Conservation (phyloP, 2,113 vertebrate genomes). For the Bettongia penicillata region DNA sequence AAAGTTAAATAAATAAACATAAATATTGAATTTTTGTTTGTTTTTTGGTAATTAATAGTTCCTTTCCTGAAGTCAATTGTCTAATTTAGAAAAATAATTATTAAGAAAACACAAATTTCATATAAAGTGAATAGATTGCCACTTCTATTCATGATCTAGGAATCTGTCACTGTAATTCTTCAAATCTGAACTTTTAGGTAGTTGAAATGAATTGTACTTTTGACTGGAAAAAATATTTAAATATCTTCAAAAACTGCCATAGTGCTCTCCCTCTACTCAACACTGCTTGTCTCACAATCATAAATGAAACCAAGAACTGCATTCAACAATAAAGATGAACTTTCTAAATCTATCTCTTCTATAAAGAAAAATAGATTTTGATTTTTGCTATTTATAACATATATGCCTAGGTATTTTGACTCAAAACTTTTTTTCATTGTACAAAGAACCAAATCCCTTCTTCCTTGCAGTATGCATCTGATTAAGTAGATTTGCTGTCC, state of each 20-base stretch:
- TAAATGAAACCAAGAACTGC: not conserved
- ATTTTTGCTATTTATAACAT: not conserved
- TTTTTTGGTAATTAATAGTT: not conserved
- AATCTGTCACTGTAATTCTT: not conserved
- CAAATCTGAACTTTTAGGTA: not conserved
- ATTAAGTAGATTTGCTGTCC: conserved; percentile 70
- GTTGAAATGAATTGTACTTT: conserved; percentile 13
- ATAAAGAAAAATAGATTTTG: not conserved
- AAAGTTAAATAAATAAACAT: not conserved
- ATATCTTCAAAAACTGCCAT: not conserved
- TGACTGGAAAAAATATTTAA: not conserved
- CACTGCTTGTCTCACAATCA: not conserved
- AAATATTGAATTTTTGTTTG: not conserved
- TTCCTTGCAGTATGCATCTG: conserved; percentile 63
- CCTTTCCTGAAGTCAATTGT: not conserved
- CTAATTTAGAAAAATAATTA: not conserved
- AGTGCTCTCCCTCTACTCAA: not conserved
- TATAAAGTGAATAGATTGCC: not conserved
- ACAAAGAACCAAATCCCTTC: conserved; percentile 40
- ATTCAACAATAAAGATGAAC: not conserved
- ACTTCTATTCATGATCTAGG: not conserved
- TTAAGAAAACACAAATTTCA: not conserved
- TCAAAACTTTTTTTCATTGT: conserved; percentile 44
- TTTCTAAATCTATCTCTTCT: conserved; percentile 32
- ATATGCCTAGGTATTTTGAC: not conserved